Evolutionary conservation across 2,888 invertebrate species (phyloP).

Genomic region (Ecliptopera silaceata): DNA sequence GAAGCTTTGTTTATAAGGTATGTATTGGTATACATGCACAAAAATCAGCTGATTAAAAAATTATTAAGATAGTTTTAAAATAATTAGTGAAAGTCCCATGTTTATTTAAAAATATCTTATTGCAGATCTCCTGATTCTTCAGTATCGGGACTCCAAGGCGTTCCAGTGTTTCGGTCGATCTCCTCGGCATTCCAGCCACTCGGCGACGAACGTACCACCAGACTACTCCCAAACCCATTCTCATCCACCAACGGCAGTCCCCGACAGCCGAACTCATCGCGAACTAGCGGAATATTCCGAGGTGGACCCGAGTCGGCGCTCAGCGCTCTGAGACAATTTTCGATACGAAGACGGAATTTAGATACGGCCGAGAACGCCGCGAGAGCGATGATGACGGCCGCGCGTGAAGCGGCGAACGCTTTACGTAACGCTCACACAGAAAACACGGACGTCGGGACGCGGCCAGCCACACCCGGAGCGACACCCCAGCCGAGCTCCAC

Average conservation of each 20-base stretch:
- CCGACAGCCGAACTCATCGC: conserved; percentile 45
- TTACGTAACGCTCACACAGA: background rate
- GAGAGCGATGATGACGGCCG: conserved; percentile 2
- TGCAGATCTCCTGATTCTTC: conserved; percentile 13
- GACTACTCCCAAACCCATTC: conserved; percentile 71
- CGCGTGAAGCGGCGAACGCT: background rate
- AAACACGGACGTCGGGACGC: background rate
- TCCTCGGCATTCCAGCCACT: conserved; percentile 74
- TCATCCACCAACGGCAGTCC: conserved; percentile 48
- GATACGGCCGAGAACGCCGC: conserved; percentile 36
- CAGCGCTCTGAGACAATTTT: conserved; percentile 40
- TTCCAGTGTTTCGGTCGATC: conserved; percentile 57
- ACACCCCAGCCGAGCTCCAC: conserved; percentile 1
- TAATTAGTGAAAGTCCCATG: too few relatives aligned
- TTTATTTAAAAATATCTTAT: background rate
- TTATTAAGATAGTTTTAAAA: too few relatives aligned
- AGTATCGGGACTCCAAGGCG: conserved; percentile 1
- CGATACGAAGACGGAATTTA: conserved; percentile 51
- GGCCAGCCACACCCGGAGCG: background rate
- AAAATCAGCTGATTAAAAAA: too few relatives aligned
- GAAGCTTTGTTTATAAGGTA: conserved; percentile 13
- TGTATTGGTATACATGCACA: background rate
- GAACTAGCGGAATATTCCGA: conserved; percentile 58
- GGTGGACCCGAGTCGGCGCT: conserved; percentile 38
- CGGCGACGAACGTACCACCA: conserved; percentile 58